Evolutionary conservation across 2,797 vertebrate species (phyloP).

Genomic region (Chelmon rostratus): DNA sequence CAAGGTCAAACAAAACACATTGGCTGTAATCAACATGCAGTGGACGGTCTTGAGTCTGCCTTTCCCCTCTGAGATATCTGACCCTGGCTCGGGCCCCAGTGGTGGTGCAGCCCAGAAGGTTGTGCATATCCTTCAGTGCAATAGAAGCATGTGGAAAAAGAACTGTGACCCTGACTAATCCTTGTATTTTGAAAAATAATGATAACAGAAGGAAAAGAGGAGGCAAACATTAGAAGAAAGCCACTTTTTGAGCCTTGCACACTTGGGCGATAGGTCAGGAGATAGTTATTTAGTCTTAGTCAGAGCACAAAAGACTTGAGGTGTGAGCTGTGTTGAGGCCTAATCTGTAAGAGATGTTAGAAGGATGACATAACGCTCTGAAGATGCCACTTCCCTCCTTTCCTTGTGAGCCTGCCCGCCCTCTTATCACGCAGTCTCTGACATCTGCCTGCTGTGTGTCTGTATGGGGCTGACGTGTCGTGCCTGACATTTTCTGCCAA

Average conservation of each 20-base stretch:
- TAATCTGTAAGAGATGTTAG: slow-evolving; percentile 61
- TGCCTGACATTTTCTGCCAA: slow-evolving; percentile 78
- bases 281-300: slow-evolving; percentile 53
- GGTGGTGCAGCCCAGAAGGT: slow-evolving; percentile 69
- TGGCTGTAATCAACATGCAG: slow-evolving; percentile 74
- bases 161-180: slow-evolving; percentile 75
- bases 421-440: slow-evolving; percentile 70
- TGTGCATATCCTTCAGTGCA: slow-evolving; percentile 68
- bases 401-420: slow-evolving; percentile 60
- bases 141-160: slow-evolving; percentile 61
- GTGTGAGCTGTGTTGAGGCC: slow-evolving; percentile 41
- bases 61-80: slow-evolving; percentile 73
- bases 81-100: slow-evolving; percentile 79
- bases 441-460: slow-evolving; percentile 75
- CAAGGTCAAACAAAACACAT: slow-evolving; percentile 66
- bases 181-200: slow-evolving; percentile 66
- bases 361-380: slow-evolving; percentile 70
- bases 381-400: slow-evolving; percentile 68
- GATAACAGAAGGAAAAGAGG: slow-evolving; percentile 51
- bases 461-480: slow-evolving; percentile 55
- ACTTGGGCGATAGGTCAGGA: slow-evolving; percentile 59
- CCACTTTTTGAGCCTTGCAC: slow-evolving; percentile 49
- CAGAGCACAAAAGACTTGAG: slow-evolving; percentile 47
- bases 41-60: slow-evolving; percentile 46
- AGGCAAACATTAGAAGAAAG: slow-evolving; percentile 54